These are phyloP conservation scores for Ochropleura plecta DNA, from an alignment of 2,888 invertebrate species.

Conservation along the genomic window DNA sequence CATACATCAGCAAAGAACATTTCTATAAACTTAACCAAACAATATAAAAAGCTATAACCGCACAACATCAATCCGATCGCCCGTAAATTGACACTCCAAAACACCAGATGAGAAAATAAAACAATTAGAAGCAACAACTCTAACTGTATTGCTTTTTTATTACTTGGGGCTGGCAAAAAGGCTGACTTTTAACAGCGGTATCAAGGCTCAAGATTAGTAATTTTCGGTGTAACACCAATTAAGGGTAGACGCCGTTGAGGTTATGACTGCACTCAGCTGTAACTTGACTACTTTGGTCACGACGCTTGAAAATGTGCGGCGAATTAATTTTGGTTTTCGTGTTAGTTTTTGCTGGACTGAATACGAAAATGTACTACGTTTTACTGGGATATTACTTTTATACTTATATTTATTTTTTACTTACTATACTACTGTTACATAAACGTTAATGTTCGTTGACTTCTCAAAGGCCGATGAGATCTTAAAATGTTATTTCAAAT, in stretches of 20 bases:
- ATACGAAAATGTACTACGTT: not conserved
- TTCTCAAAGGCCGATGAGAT: too few species aligned
- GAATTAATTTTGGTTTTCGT: not conserved
- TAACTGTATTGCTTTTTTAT: slow-evolving; percentile 66
- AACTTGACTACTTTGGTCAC: slow-evolving; percentile 45
- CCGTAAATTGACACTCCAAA: slow-evolving; percentile 38
- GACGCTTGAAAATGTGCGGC: slow-evolving; percentile 8
- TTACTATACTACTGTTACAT: too few species aligned
- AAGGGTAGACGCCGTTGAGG: slow-evolving; percentile 56
- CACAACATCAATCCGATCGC: slow-evolving; percentile 42
- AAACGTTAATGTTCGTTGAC: too few species aligned
- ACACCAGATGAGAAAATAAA: slow-evolving; percentile 66
- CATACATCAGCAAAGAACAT: not conserved
- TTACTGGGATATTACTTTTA: not conserved
- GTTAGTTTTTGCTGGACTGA: not conserved
- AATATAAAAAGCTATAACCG: slow-evolving; percentile 40
- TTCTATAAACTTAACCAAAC: slow-evolving; percentile 21
- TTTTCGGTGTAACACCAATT: slow-evolving; percentile 71
- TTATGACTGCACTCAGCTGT: slow-evolving; percentile 62
- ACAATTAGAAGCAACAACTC: slow-evolving; percentile 64
- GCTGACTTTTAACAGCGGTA: slow-evolving; percentile 63
- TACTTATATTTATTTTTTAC: not conserved
- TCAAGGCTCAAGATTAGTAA: slow-evolving; percentile 69
- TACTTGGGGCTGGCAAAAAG: slow-evolving; percentile 61
- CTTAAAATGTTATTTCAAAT: too few species aligned